Evolutionary conservation across 2,113 vertebrate genomes (phyloP), one percentile per base, ranked within the genome.

Genomic region (Gavia stellata): DNA sequence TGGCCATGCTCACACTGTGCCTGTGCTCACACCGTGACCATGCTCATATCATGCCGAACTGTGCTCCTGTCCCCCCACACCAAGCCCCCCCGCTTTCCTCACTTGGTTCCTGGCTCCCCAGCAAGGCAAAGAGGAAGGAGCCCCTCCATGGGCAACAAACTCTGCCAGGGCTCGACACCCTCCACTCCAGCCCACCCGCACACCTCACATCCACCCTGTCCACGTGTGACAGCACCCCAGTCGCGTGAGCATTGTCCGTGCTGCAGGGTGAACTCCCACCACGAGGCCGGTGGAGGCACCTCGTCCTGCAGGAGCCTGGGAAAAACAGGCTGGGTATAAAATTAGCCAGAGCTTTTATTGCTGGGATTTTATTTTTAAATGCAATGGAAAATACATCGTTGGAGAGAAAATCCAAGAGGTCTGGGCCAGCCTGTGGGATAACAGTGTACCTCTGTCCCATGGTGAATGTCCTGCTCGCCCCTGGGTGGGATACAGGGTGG

Each of bases 121-220:
- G 38, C 47, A 42, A 82, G 58, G 19, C 3, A 4, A 42, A 74
- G 52, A 71, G 19, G 47, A 86, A 82, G 33, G 45, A 70, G 3
- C 10, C 7, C 4, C 14, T 73, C 36, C n/a, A 4, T 5, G 26
- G 40, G 47, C 53, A 75, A 21, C n/a, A 59, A 86, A 15, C 31
- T 44, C 65, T 71, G 5, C 4, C 1, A 1, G 17, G 40, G 33
- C 29, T 75, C 0, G 0, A 6, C 2, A 1, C 50, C 45, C 28
- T 50, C 61, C 26, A 4, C 49, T 45, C 21, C 63, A 73, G 2
- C 34, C 34, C 50, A 25, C 24, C 44, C 61, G 8, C 1, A 1
- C 26, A 12, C 14, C 40, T 40, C 33, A 25, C 6, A 3, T 16
- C 19, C 23, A 52, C 26, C 20, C 16, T n/a, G 15, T 20, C 65